A percentile compares a stretch with the other conserved stretches of the same genome.
phyloP scores from a whole-genome alignment of 1,140 invertebrate species.

The Probaryconus sp. region DNA sequence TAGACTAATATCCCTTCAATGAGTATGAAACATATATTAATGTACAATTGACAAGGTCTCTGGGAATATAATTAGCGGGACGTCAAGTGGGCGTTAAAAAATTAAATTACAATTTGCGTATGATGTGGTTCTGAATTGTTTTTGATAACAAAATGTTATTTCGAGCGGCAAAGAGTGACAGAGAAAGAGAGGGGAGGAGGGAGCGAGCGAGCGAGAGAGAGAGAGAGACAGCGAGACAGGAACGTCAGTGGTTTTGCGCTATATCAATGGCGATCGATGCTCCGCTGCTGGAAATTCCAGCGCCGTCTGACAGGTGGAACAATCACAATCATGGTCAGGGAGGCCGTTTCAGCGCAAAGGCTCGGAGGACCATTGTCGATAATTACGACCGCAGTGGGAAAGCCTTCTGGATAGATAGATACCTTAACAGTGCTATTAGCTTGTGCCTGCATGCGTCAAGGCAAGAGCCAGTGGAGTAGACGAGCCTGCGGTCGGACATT shows the following conservation, averaged over 20 bases:
- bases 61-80: no score
- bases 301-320: constrained; percentile 27
- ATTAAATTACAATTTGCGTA: no score
- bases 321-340: constrained; percentile 28
- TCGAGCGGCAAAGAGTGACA: no score
- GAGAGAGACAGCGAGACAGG: no score
- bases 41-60: no score
- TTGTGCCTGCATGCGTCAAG: constrained; percentile 21
- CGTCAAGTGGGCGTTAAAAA: no score
- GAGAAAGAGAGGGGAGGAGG: no score
- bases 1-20: no score
- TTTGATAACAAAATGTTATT: constrained; percentile 56
- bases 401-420: constrained; percentile 26
- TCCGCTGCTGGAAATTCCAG: constrained; percentile 13
- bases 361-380: constrained; percentile 32
- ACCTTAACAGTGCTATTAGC: constrained; percentile 31
- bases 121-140: constrained; percentile 13
- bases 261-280: constrained; percentile 32
- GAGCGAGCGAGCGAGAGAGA: no score
- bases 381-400: constrained; percentile 37
- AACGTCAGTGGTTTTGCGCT: constrained; percentile 28
- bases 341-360: constrained; percentile 18
- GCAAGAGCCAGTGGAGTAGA: constrained; percentile 18
- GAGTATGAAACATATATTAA: no score
- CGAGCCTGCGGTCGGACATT: constrained; percentile 12